Base-by-base conservation (phyloP, 2,113 vertebrate species). In the Otolemur garnettii region DNA sequence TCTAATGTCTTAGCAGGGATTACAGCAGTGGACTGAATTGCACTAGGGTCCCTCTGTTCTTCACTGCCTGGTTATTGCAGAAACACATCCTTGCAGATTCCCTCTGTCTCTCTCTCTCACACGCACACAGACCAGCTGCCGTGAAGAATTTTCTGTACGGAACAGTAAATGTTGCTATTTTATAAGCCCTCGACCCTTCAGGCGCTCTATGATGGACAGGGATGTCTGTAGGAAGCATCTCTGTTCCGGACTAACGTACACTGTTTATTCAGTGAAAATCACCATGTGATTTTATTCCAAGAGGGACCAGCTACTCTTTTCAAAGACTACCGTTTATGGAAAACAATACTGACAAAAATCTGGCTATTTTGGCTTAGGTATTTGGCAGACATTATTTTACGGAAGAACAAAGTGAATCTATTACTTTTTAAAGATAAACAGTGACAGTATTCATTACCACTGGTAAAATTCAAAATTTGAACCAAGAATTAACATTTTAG, bases 401-500 rank as follows among this genome's bases (percentile, higher is more conserved):
- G 83, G 69, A 45, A 55, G 38, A 95, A 24, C 28, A 86, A 74
- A 69, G 15, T 87, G 7, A 87, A 2, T 15, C 50, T 91, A 14
- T 72, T 13, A 42, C 24, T 81, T 80, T 38, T 80, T 28, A 21
- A 42, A 42, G 6, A 18, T 79, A 80, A 88, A 38, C 12, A 91
- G 2, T 24, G 30, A 69, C 8, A 71, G 19, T 33, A 38, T 64
- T 64, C 38, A 15, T 50, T 89, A n/a, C 30, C 26, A 72, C 17
- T 68, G 62, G 55, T 53, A 80, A 92, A 87, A 80, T 69, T 93
- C 18, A 95, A 90, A 21, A 75, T 88, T 91, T 92, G 12, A 92
- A 92, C 38, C 12, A 72, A 92, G 7, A 59, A 72, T 64, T 80
- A 33, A 28, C 84, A 45, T 92, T 79, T 82, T 62, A 13, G 7